Conservation (phyloP, 2,113 vertebrate genomes). For the Clupea harengus region DNA sequence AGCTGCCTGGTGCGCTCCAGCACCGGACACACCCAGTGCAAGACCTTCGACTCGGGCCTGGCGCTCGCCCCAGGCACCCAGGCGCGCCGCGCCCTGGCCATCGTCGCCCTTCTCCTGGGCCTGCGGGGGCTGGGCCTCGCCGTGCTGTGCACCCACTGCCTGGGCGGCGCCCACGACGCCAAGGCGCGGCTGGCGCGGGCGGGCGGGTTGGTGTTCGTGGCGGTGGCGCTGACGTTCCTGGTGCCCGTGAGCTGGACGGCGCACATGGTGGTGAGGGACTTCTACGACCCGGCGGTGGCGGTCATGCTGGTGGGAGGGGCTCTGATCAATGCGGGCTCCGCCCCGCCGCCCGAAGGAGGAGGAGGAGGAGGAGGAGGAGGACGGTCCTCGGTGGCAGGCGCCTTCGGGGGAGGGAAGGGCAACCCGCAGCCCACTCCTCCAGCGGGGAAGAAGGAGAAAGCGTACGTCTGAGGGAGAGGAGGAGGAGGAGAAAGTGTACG, state of each 20-base stretch:
- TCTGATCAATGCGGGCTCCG: constrained; percentile 63
- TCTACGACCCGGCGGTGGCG: constrained; percentile 66
- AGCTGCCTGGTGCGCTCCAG: constrained; percentile 81
- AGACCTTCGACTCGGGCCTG: constrained; percentile 81
- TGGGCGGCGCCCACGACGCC: constrained; percentile 58
- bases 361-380: constrained; percentile 19
- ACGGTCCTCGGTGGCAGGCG: constrained; percentile 14
- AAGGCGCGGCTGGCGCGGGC: constrained; percentile 72
- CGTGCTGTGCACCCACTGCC: constrained; percentile 78
- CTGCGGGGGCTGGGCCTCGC: constrained; percentile 72
- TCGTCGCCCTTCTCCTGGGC: constrained; percentile 76
- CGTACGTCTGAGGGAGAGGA: no score
- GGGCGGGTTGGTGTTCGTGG: constrained; percentile 61
- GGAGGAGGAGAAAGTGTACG: no score
- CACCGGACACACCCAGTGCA: constrained; percentile 75
- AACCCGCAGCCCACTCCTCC: constrained; percentile 38
- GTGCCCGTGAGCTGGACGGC: constrained; percentile 67
- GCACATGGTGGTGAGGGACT: constrained; percentile 63
- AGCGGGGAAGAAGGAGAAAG: constrained; percentile 65
- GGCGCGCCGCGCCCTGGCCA: constrained; percentile 70
- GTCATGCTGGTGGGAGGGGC: constrained; percentile 69
- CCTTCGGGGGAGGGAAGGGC: constrained; percentile 38
- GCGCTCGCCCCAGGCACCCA: constrained; percentile 75
- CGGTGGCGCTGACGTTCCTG: constrained; percentile 64
- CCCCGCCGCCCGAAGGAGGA: constrained; percentile 48